phyloP scores from a whole-genome alignment of 1,140 invertebrate species.

The Lepidurus couesii region DNA sequence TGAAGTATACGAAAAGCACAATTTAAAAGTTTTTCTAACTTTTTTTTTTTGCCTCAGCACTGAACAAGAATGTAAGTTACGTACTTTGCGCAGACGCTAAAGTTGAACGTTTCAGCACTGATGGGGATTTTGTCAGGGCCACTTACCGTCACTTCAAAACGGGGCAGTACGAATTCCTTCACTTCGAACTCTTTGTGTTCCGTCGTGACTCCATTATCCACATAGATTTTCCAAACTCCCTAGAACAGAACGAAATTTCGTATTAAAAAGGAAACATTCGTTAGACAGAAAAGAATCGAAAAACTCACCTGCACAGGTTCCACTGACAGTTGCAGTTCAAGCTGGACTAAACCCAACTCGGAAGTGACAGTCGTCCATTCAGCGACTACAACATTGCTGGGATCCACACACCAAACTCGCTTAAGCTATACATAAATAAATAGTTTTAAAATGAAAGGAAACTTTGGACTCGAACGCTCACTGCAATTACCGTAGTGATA shows the following conservation, averaged over 20 bases:
- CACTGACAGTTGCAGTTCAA: slow-evolving; percentile 50
- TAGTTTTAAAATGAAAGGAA: neutral
- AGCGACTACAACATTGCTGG: slow-evolving; percentile 51
- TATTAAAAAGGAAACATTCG: neutral
- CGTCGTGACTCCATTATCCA: slow-evolving; percentile 42
- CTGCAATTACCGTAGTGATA: slow-evolving; percentile 44
- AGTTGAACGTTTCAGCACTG: slow-evolving; percentile 37
- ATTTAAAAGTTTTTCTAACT: neutral
- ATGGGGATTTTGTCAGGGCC: slow-evolving; percentile 55
- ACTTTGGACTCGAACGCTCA: neutral
- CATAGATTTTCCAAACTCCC: slow-evolving; percentile 55
- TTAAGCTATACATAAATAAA: slow-evolving; percentile 47
- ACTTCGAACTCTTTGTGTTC: slow-evolving; percentile 49
- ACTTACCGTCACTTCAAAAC: slow-evolving; percentile 59
- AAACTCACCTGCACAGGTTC: slow-evolving; percentile 50
- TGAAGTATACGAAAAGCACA: neutral
- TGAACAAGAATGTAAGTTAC: neutral
- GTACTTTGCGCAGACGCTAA: slow-evolving; percentile 8
- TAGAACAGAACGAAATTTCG: slow-evolving; percentile 37
- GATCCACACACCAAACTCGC: slow-evolving; percentile 56
- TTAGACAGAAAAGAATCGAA: neutral
- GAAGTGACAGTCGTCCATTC: slow-evolving; percentile 55
- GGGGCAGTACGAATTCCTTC: slow-evolving; percentile 57
- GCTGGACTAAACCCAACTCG: slow-evolving; percentile 50
- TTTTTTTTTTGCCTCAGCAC: neutral